Base-by-base conservation (phyloP, 1,140 invertebrate genomes). In the Drosophila tropicalis region DNA sequence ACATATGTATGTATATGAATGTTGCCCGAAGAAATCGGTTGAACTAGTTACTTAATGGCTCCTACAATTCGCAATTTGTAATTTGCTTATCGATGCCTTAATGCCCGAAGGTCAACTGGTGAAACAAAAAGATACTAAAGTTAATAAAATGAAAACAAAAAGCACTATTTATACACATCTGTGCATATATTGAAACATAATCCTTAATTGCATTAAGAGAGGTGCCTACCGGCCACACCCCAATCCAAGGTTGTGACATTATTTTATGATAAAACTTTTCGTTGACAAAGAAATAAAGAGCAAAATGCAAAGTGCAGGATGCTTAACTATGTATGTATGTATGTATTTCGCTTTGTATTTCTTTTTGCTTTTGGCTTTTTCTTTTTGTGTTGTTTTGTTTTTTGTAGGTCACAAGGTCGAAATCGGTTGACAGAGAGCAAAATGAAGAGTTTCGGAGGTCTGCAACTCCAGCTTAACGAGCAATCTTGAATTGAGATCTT, bases 321-420 rank as follows among this genome's bases (percentile, higher is more conserved):
- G 62, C 70, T 40, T 25, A 40, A 44, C 29, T 77, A 70, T 15
- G 13, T 5, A n/a, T 2, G n/a, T n/a, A n/a, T n/a, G n/a, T n/a
- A n/a, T n/a, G n/a, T n/a, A n/a, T n/a, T n/a, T n/a, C n/a, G n/a
- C n/a, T n/a, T n/a, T n/a, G n/a, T n/a, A n/a, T 40, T 40, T 61
- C 2, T 41, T 81, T 71, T 85, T 85, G 81, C 9, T 36, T 36
- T 36, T 36, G 3, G 6, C 29, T 29, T 29, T 36, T 36, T 36
- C 34, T 9, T 10, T 12, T 36, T 12, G 10, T 36, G 34, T 36
- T 6, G 36, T 39, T 40, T 44, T 25, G 3, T 25, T 41, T 85
- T 71, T 85, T 86, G 77, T 81, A 70, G 81, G 81, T 84, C 76
- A 64, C 78, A 78, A 85, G 81, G 78, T 85, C 74, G 51, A 34